Conservation (phyloP, 2,113 vertebrate genomes). For the Pollimyrus isidori region DNA sequence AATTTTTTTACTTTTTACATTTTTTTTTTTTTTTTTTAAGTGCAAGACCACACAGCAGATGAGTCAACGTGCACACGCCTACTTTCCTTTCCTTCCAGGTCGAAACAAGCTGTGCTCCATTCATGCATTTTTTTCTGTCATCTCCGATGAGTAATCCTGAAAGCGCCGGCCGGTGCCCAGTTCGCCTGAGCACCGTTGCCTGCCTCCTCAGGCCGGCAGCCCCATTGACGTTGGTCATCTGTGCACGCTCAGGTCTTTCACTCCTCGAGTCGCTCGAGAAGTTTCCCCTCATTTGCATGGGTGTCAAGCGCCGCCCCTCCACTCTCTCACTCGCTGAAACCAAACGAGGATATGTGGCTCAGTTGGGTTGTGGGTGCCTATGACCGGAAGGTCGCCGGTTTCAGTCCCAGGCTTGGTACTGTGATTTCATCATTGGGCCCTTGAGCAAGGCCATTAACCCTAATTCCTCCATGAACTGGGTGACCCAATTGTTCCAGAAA, state of each 20-base stretch:
- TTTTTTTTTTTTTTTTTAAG: neutral
- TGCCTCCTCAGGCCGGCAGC: neutral
- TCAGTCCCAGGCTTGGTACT: neutral
- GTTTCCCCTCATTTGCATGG: neutral
- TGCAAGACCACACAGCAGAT: constrained; percentile 17
- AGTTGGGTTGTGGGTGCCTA: neutral
- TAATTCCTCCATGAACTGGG: neutral
- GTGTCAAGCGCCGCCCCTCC: neutral
- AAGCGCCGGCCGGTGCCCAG: neutral
- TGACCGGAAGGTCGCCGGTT: neutral
- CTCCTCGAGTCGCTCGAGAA: neutral
- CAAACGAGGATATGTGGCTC: neutral
- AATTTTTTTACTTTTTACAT: neutral
- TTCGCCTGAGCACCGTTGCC: neutral
- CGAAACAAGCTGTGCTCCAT: constrained; percentile 18
- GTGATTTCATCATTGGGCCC: neutral
- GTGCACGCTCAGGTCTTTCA: neutral
- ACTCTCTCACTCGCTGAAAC: neutral
- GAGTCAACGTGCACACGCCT: constrained; percentile 2
- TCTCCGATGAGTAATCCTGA: constrained; percentile 17
- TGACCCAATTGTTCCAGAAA: neutral
- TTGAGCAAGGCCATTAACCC: neutral
- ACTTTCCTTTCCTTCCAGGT: constrained; percentile 14
- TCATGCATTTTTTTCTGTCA: constrained; percentile 6
- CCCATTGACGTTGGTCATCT: neutral